Percentiles rank a stretch among this genome's conserved stretches.
These are phyloP conservation scores for Urosaurus nigricauda DNA, from an alignment of 2,797 vertebrate genomes.

Conservation along the genomic window DNA sequence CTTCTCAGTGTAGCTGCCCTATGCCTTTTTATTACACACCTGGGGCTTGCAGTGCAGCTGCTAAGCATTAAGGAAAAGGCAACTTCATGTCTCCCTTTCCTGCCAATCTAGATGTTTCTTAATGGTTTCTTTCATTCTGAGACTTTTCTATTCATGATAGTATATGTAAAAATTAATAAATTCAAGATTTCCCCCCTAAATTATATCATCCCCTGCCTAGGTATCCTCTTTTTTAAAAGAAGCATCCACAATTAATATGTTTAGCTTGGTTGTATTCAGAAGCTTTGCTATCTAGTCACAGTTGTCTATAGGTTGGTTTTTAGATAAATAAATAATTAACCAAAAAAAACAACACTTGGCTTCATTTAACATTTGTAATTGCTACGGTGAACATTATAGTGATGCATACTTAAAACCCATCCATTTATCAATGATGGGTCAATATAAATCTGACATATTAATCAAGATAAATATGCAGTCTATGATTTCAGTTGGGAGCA, in stretches of 20 bases:
- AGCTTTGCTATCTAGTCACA: neutral
- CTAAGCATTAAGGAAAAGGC: too few species aligned
- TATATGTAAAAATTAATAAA: constrained; percentile 54
- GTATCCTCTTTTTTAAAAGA: constrained; percentile 54
- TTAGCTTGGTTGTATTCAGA: neutral
- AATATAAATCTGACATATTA: neutral
- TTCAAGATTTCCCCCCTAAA: constrained; percentile 49
- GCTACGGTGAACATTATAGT: constrained; percentile 18
- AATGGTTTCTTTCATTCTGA: constrained; percentile 63
- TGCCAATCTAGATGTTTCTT: too few species aligned
- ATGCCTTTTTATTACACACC: too few species aligned
- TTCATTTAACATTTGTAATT: constrained; percentile 19
- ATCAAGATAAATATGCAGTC: neutral
- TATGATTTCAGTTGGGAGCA: neutral
- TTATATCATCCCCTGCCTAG: constrained; percentile 34
- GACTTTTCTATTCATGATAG: constrained; percentile 45
- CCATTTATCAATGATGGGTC: constrained; percentile 19
- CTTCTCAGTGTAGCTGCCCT: too few species aligned
- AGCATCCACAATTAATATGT: neutral
- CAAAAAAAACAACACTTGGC: neutral
- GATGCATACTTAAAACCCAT: constrained; percentile 3
- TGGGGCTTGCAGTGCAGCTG: too few species aligned
- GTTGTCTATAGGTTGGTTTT: neutral
- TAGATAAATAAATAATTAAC: constrained; percentile 13
- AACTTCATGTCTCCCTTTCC: too few species aligned